phyloP scores from a whole-genome alignment of 1,140 invertebrate genomes.

The Caerostris extrusa region DNA sequence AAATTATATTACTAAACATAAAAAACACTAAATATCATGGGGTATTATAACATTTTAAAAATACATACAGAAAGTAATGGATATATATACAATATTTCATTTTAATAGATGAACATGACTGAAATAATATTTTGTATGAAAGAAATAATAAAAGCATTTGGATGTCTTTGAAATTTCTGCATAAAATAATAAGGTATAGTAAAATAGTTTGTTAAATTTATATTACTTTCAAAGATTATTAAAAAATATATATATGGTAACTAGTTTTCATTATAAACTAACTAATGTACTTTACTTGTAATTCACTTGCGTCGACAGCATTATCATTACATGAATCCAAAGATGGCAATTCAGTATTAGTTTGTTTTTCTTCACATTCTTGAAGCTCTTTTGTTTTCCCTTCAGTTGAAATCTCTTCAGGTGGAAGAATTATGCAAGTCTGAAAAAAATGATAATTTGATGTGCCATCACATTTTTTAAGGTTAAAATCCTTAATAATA shows the following conservation, averaged over 20 bases:
- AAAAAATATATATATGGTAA: background rate
- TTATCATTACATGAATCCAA: constrained; percentile 60
- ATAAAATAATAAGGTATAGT: too few species aligned
- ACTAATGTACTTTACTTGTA: constrained; percentile 60
- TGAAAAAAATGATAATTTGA: background rate
- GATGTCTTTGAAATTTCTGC: too few species aligned
- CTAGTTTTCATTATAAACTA: background rate
- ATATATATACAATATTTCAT: too few species aligned
- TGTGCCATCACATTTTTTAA: background rate
- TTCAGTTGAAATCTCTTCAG: constrained; percentile 18
- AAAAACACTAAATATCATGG: too few species aligned
- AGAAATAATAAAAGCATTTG: too few species aligned
- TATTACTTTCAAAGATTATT: background rate
- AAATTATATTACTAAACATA: too few species aligned
- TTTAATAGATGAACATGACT: too few species aligned
- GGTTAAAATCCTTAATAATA: background rate
- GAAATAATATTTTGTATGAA: too few species aligned
- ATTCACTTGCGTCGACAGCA: constrained; percentile 62
- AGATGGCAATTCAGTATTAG: background rate
- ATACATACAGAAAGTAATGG: too few species aligned
- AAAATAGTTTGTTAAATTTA: background rate
- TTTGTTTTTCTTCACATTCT: background rate
- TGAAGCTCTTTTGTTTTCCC: background rate
- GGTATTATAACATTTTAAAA: too few species aligned
- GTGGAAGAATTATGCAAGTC: constrained; percentile 62